Evolutionary conservation across 2,113 vertebrate genomes (phyloP), one percentile per base, ranked within the genome.

Genomic region (Orthochromis malagaraziensis): DNA sequence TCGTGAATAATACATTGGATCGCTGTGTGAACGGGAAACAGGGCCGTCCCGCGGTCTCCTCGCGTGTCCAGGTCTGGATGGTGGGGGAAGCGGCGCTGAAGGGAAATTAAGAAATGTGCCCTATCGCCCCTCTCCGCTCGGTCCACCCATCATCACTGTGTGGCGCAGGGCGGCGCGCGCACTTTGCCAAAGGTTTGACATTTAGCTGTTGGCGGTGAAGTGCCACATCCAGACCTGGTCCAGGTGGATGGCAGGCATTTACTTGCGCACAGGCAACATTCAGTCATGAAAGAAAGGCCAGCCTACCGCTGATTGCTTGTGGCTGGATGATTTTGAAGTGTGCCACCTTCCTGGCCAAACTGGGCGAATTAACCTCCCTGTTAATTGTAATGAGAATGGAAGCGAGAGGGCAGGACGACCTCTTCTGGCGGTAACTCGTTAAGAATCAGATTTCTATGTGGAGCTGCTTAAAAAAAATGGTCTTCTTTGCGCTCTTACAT

Each of bases 1-100:
- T 93, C 94, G 93, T 95, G 91, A 94, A 96, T 95, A 95, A 96
- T 95, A 91, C 96, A 97, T 97, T 79, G 94, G 96, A 93, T 95
- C 95, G 85, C 91, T 81, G 93, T 53, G 84, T 81, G 88, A 85
- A 87, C 85, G 87, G 89, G 83, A 79, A 77, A 82, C 79, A 81
- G 70, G 68, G 87, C 82, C 86, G 88, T 93, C 92, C 93, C 87
- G 88, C 88, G 89, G 92, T 93, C 87, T 88, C 83, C 89, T 93
- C 88, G 90, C 84, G 85, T 87, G 94, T 93, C 95, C 90, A 90
- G 90, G 86, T 86, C 84, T 94, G 85, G 84, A 85, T 87, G 68
- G 85, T 51, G 51, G 21, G 12, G 60, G 29, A 70, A 38, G 88
- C 79, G 88, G 90, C 63, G 93, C 58, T 86, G 90, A 80, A 82